phyloP scores from a whole-genome alignment of 2,888 invertebrate genomes.

The Scaptomyza tumidula region DNA sequence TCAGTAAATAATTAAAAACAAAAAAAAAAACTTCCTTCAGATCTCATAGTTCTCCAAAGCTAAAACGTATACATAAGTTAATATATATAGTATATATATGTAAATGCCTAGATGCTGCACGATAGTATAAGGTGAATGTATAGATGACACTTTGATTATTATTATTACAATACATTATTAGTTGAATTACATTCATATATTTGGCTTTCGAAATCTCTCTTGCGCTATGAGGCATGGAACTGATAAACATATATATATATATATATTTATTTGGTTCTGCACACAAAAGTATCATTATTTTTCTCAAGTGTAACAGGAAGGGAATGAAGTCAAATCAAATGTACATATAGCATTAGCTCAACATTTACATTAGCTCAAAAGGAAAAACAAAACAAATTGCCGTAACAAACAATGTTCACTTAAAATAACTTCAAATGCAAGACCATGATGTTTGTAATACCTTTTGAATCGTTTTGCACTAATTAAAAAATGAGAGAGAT shows the following conservation, averaged over 20 bases:
- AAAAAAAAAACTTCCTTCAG: conserved; percentile 55
- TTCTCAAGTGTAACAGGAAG: too few relatives aligned
- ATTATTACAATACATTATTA: conserved; percentile 2
- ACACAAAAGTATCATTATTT: too few relatives aligned
- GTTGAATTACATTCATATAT: neutral
- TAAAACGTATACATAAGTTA: conserved; percentile 27
- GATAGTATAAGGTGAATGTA: conserved; percentile 57
- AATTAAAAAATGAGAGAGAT: conserved; percentile 73
- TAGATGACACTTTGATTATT: conserved; percentile 34
- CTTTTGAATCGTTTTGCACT: conserved; percentile 73
- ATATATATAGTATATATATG: neutral
- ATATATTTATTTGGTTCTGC: too few relatives aligned
- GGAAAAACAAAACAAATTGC: conserved; percentile 4
- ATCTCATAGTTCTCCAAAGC: conserved; percentile 60
- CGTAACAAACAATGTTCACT: conserved; percentile 23
- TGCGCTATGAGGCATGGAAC: conserved; percentile 17
- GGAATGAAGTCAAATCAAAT: neutral
- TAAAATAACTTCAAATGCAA: conserved; percentile 38
- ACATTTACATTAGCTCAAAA: too few relatives aligned
- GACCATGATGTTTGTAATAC: conserved; percentile 45
- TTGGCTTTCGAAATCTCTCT: neutral
- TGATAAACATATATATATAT: conserved; percentile 21
- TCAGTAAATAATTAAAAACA: conserved; percentile 50
- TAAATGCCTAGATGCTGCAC: conserved; percentile 59
- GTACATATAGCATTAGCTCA: conserved; percentile 2